Evolutionary conservation across 92 coral and sea anemone genomes (phyloP), one percentile per base, ranked within the genome.

Genomic region (Parazoanthus atlanticus): DNA sequence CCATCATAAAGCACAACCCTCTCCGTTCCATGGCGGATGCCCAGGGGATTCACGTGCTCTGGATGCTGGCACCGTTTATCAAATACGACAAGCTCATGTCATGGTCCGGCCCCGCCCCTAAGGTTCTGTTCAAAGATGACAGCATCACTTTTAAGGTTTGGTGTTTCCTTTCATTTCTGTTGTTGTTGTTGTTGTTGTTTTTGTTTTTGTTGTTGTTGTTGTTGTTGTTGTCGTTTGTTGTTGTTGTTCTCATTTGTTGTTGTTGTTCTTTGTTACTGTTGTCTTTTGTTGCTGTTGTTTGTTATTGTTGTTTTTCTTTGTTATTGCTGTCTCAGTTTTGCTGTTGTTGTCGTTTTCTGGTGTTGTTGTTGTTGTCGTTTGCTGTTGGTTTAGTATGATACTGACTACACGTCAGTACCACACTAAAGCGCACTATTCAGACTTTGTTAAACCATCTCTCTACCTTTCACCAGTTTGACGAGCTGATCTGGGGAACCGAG

Each of bases 61-160:
- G 98, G 94, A 91, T 96, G 91, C 88, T 96, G 17, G 78, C 95
- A 31, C 86, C 94, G 0, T 93, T 89, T 77, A 80, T 93, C 34
- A 88, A 58, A 56, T 96, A 92, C 89, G 90, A 89, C 72, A 85
- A 90, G 54, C 71, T 96, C 71, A 80, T 88, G 72, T 79, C 91
- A 43, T 54, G 86, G 79, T 65, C 81, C 1, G 94, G 91, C 13
- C 80, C 77, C 83, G 54, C 28, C 4, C 93, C 89, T 82, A 84
- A 54, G 38, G 80, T 84, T 49, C 81, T 78, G 79, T 91, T 88
- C 29, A 88, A 86, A 73, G 96, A 95, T 58, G 96, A 95, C 79
- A 93, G 96, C 69, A 71, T 86, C 34, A 89, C 89, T 28, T 85
- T 95, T 29, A 95, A 93, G 98, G 98, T 93, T 52, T 16, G 58